Evolutionary conservation across 2,113 vertebrate species (phyloP), one percentile per base, ranked within the genome.

Genomic region (Thinocorus orbignyianus): DNA sequence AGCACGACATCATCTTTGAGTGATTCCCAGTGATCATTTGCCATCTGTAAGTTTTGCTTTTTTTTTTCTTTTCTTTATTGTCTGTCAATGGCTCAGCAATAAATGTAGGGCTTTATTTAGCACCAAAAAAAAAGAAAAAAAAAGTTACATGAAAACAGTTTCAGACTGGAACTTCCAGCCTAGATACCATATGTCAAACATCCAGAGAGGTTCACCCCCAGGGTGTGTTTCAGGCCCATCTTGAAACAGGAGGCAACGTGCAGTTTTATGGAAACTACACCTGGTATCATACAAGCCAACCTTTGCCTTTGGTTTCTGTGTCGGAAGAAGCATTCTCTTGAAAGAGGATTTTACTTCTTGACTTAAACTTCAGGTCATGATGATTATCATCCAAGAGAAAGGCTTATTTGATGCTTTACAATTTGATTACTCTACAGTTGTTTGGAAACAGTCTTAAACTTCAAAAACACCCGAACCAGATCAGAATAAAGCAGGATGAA

Each of bases 401-500:
- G 52, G 9, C 5, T 92, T 4, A 8, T 79, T 68, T 93, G 44
- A 54, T 81, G 19, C 69, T 86, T 74, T 86, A n/a, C 42, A 44
- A 7, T 88, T 88, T 10, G 6, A 3, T 76, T 89, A 54, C 37
- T 83, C 10, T 58, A 12, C 31, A 22, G 17, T 81, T 91, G 51
- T 62, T 92, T 89, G 60, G 37, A 86, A 92, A 87, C 6, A 22
- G 11, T 68, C 52, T 69, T 91, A 71, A 62, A 66, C 51, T 81
- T 68, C 1, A 22, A 57, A 76, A 68, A 81, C 35, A 3, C 4
- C 17, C 30, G 28, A 57, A 31, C 13, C 20, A 42, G 42, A 72
- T 85, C 13, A 69, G 17, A 96, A 52, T 54, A 94, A 94, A 96
- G 42, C 46, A 83, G 90, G 42, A 58, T 48, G 37, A 91, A 89